phyloP scores from a whole-genome alignment of 2,888 invertebrate species.

The Dynastes tityus region DNA sequence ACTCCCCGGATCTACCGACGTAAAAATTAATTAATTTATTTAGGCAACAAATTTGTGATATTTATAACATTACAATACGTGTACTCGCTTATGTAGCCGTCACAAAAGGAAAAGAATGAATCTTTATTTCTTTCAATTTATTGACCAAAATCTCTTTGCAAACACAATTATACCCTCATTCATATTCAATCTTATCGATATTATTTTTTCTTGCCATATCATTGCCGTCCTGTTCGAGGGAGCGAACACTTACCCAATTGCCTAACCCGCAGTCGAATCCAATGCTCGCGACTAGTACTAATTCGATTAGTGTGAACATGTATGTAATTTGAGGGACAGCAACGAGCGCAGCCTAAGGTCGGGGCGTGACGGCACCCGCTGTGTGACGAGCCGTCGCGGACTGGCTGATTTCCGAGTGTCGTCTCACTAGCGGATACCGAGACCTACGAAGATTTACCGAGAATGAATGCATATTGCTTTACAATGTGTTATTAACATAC shows the following conservation, averaged over 20 bases:
- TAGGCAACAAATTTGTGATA: too few species aligned
- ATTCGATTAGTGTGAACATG: slow-evolving; percentile 55
- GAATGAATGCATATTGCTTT: background rate
- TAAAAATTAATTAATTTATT: too few species aligned
- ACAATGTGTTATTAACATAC: too few species aligned
- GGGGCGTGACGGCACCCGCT: slow-evolving; percentile 63
- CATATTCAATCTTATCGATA: slow-evolving; percentile 40
- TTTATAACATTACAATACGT: too few species aligned
- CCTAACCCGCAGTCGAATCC: slow-evolving; percentile 21
- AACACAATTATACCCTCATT: slow-evolving; percentile 24
- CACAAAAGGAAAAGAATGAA: background rate
- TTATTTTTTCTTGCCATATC: slow-evolving; percentile 33
- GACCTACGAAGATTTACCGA: background rate
- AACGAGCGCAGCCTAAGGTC: slow-evolving; percentile 52
- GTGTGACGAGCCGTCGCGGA: slow-evolving; percentile 59
- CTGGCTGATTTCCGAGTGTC: slow-evolving; percentile 61
- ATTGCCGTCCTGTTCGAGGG: slow-evolving; percentile 13
- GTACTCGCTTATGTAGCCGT: too few species aligned
- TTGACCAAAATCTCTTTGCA: slow-evolving; percentile 9
- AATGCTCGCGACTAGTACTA: slow-evolving; percentile 49
- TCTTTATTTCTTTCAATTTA: slow-evolving; percentile 12
- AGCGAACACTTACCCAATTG: slow-evolving; percentile 4
- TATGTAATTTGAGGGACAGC: slow-evolving; percentile 50
- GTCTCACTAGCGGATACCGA: slow-evolving; percentile 55
- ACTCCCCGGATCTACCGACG: too few species aligned